Conservation (phyloP, 2,113 vertebrate genomes). For the Crotalus horridus region DNA sequence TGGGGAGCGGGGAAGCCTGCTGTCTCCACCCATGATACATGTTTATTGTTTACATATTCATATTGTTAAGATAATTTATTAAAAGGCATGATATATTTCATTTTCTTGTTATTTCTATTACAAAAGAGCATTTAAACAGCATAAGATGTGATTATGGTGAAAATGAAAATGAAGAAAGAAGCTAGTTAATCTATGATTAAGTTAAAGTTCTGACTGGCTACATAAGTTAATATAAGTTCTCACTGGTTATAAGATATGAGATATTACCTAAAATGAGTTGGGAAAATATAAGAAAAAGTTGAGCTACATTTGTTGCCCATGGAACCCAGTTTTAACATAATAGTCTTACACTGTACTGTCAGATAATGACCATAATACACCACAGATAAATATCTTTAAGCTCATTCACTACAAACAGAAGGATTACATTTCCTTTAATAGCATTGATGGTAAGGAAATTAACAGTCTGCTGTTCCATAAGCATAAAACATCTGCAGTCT, state of each 20-base stretch:
- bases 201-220: not conserved
- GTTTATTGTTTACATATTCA: not conserved
- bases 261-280: not conserved
- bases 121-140: conserved; percentile 4
- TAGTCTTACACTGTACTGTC: conserved; percentile 37
- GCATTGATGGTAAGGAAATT: conserved; percentile 26
- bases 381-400: conserved; percentile 5
- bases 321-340: conserved; percentile 23
- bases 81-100: conserved; percentile 6
- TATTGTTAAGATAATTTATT: not conserved
- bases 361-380: not conserved
- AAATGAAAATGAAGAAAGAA: not conserved
- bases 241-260: not conserved
- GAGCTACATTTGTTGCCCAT: conserved; percentile 19
- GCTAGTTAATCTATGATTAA: conserved; percentile 12
- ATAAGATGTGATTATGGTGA: not conserved
- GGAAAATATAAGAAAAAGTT: conserved; percentile 41
- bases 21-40: not conserved
- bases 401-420: conserved; percentile 37
- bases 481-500: not conserved
- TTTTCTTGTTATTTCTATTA: conserved; percentile 9
- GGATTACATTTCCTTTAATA: conserved; percentile 23
- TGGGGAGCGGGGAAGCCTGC: not conserved
- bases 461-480: not conserved
- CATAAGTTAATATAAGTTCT: conserved; percentile 11